Evolutionary conservation across 2,797 vertebrate genomes (phyloP), one percentile per base, ranked within the genome.

Genomic region (Lagorchestes hirsutus): DNA sequence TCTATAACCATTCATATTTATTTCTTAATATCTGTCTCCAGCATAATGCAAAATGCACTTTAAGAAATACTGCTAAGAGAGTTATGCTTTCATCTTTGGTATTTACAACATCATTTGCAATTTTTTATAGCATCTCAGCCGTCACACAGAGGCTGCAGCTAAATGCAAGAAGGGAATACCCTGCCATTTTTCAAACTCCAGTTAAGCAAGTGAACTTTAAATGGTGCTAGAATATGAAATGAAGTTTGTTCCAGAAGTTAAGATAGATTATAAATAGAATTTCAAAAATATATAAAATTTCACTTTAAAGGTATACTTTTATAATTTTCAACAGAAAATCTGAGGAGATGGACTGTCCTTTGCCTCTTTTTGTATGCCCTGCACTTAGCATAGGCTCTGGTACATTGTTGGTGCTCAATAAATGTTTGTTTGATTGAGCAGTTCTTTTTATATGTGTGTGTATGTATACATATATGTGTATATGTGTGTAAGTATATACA

Each of bases 11-110:
- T 96, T 96, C 92, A 62, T 97, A 94, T 96, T 93, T 96, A 95
- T 95, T 98, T 97, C 93, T 96, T 94, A 97, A 95, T 95, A 95
- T 93, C 96, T 90, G 93, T 91, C 92, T 94, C 95, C 50, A 93
- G 46, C 87, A 94, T 93, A 96, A 97, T 24, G 34, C 91, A 92
- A 97, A 96, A 94, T 93, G 92, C 90, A 94, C 92, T 93, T 94
- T 27, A 59, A 91, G 90, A 96, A 93, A 93, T 34, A 87, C 58
- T 46, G 92, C 92, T 57, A 14, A 92, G 94, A 91, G 74, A 95
- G 55, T 91, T 82, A 87, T 55, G 90, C 57, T 93, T 96, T 94
- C 91, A 92, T 55, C 6, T 4, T 74, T 92, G 96, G 93, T 96
- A 59, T 92, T 97, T 92, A 92, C 91, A 92, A 55, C 92, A 90